A percentile compares a stretch with the other conserved stretches of the same genome.
These are phyloP conservation scores for Helarctos malayanus DNA, from an alignment of 2,797 vertebrate species.

Conservation along the genomic window DNA sequence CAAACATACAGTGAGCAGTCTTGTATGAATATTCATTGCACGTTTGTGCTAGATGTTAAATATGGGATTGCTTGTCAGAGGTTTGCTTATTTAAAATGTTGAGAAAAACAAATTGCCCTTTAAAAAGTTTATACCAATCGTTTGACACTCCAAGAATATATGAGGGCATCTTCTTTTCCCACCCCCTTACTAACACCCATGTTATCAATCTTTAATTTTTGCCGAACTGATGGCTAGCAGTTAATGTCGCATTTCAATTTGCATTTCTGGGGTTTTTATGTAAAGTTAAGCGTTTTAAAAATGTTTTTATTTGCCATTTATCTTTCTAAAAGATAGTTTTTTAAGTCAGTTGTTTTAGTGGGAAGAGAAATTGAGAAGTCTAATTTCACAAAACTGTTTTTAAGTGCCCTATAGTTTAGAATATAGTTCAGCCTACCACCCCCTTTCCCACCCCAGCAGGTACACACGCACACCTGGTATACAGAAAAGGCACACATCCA, in stretches of 20 bases:
- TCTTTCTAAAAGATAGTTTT: conserved; percentile 56
- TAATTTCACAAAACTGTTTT: conserved; percentile 55
- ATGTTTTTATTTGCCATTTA: conserved; percentile 46
- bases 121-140: neutral
- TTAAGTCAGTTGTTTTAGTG: conserved; percentile 32
- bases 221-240: neutral
- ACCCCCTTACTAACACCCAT: neutral
- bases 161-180: neutral
- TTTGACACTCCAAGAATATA: neutral
- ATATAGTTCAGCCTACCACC: neutral
- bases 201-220: neutral
- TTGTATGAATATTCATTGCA: conserved; percentile 40
- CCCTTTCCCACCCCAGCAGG: neutral
- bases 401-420: neutral
- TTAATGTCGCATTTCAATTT: conserved; percentile 44
- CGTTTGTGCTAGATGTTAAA: conserved; percentile 64
- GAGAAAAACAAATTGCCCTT: conserved; percentile 36
- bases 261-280: conserved; percentile 34
- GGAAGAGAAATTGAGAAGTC: neutral
- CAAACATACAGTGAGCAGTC: conserved; percentile 14
- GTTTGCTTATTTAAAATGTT: conserved; percentile 51
- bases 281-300: conserved; percentile 19
- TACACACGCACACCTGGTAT: neutral
- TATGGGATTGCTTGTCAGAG: conserved; percentile 42
- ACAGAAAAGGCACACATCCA: neutral